A percentile compares a stretch with the other conserved stretches of the same genome.
These are phyloP conservation scores for Xenops minutus DNA, from an alignment of 2,797 vertebrate genomes.

Conservation along the genomic window DNA sequence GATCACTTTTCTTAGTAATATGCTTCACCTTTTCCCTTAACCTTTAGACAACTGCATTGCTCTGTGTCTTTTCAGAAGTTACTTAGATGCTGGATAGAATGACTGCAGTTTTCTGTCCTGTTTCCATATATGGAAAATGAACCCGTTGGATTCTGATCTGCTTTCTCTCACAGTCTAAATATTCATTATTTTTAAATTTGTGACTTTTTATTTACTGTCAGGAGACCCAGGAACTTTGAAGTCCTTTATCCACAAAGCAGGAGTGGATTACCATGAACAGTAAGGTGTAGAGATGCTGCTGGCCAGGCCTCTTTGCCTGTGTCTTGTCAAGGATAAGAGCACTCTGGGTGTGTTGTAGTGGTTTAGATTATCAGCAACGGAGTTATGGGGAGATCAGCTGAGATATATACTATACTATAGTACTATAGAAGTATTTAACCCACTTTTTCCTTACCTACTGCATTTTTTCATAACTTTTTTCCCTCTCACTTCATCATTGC, in stretches of 20 bases:
- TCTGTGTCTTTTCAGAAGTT: background rate
- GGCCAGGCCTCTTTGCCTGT: background rate
- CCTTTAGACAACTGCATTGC: background rate
- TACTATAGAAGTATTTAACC: background rate
- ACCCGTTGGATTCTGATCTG: background rate
- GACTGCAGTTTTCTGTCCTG: background rate
- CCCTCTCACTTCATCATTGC: background rate
- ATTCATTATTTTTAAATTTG: background rate
- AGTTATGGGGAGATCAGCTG: background rate
- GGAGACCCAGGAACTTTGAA: background rate
- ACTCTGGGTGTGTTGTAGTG: fast-evolving
- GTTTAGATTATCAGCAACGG: background rate
- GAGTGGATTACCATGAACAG: background rate
- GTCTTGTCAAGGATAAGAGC: background rate
- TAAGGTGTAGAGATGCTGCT: background rate
- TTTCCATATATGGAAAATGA: background rate
- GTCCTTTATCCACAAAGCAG: background rate
- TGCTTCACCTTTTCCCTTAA: background rate
- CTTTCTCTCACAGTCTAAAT: background rate
- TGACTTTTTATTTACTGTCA: background rate
- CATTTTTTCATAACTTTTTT: background rate
- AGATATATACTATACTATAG: too few relatives aligned
- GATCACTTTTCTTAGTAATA: background rate
- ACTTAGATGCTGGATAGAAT: background rate
- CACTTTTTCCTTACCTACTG: background rate